A percentile compares a stretch with the other conserved stretches of the same genome.
These are phyloP conservation scores for Clarias pachynema DNA, from an alignment of 2,797 vertebrate species.

Conservation along the genomic window DNA sequence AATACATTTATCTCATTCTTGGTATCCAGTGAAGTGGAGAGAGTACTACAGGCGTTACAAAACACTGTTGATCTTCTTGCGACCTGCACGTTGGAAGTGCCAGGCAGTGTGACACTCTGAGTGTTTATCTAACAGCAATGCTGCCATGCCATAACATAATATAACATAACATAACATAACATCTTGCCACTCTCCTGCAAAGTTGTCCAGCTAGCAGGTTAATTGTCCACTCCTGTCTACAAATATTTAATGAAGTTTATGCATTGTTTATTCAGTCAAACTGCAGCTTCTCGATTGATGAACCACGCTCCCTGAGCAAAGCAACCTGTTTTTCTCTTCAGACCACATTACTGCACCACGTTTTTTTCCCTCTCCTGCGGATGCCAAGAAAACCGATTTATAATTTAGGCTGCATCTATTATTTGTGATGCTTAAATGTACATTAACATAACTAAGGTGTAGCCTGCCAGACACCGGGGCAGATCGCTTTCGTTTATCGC, in stretches of 20 bases:
- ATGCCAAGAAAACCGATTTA: slow-evolving; percentile 1
- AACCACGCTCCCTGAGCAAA: background rate
- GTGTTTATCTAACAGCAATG: background rate
- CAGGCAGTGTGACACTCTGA: slow-evolving; percentile 5
- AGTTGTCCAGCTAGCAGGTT: slow-evolving; percentile 1
- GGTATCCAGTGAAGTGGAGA: background rate
- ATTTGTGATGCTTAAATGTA: slow-evolving; percentile 12
- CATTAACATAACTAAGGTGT: background rate
- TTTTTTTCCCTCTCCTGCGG: background rate
- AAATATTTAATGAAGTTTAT: slow-evolving; percentile 25
- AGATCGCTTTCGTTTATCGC: slow-evolving; percentile 10
- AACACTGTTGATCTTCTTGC: slow-evolving; percentile 22
- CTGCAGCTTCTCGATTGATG: background rate
- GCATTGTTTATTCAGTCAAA: slow-evolving; percentile 11
- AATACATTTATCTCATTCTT: background rate
- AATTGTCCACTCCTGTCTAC: slow-evolving; percentile 6
- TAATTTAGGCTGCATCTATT: slow-evolving; percentile 21
- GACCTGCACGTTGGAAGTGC: background rate
- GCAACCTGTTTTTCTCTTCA: background rate
- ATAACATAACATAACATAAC: background rate
- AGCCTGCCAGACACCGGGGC: slow-evolving; percentile 5
- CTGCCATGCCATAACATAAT: background rate
- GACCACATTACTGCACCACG: background rate
- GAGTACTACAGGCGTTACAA: background rate
- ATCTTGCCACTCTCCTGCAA: background rate